Percentiles rank a stretch among this genome's conserved stretches.
These are phyloP conservation scores for Sturnira hondurensis DNA, from an alignment of 2,113 vertebrate species.

Conservation along the genomic window DNA sequence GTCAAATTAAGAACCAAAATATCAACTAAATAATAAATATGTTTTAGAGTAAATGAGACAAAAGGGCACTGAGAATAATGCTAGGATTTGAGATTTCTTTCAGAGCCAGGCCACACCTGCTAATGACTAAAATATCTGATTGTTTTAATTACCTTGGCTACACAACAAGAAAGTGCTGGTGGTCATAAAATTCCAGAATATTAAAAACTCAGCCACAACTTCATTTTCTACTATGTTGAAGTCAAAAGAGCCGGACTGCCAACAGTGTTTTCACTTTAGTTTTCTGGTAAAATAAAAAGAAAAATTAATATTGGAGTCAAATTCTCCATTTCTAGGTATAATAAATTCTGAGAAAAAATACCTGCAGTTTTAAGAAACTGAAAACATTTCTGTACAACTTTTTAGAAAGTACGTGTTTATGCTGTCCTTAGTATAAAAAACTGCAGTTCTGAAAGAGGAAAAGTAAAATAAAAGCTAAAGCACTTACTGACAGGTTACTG, in stretches of 20 bases:
- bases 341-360: slow-evolving; percentile 17
- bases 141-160: slow-evolving; percentile 21
- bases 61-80: neutral
- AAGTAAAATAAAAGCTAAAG: neutral
- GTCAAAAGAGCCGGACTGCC: slow-evolving; percentile 38
- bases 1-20: neutral
- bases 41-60: neutral
- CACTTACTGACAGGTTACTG: neutral
- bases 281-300: slow-evolving; percentile 51
- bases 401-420: slow-evolving; percentile 14
- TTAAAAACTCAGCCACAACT: slow-evolving; percentile 41
- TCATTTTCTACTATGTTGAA: slow-evolving; percentile 25
- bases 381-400: neutral
- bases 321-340: slow-evolving; percentile 37
- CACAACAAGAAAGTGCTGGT: neutral
- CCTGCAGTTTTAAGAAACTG: neutral
- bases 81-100: neutral
- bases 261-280: slow-evolving; percentile 52
- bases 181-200: slow-evolving; percentile 10
- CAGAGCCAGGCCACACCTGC: neutral
- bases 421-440: neutral
- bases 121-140: slow-evolving; percentile 31
- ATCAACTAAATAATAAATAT: neutral
- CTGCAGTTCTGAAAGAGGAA: neutral
- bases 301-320: slow-evolving; percentile 41